phyloP scores from a whole-genome alignment of 2,888 invertebrate species.

The Heliconius ismenius region DNA sequence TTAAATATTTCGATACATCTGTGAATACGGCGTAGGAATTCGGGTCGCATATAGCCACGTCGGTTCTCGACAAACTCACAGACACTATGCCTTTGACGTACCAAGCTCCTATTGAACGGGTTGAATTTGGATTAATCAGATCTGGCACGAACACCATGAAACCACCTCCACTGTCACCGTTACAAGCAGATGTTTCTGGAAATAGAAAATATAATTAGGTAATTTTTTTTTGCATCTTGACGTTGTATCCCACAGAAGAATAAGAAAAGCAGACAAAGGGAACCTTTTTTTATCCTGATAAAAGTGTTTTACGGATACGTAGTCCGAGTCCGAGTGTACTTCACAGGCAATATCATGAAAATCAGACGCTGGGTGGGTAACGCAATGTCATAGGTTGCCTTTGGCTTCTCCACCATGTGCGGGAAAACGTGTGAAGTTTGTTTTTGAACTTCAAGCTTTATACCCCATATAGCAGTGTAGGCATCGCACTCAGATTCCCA shows the following conservation, averaged over 20 bases:
- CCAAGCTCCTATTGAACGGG: constrained; percentile 26
- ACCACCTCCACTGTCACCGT: constrained; percentile 34
- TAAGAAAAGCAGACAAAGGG: background rate
- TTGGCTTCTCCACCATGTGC: too few relatives aligned
- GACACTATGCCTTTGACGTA: constrained; percentile 35
- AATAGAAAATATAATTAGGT: background rate
- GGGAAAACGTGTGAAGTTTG: too few relatives aligned
- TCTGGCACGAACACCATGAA: constrained; percentile 32
- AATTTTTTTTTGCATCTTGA: background rate
- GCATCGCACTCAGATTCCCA: too few relatives aligned
- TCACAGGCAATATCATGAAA: too few relatives aligned
- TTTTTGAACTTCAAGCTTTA: too few relatives aligned
- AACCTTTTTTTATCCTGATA: background rate
- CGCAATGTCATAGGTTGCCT: too few relatives aligned
- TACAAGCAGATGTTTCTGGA: constrained; percentile 32
- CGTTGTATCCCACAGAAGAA: too few relatives aligned
- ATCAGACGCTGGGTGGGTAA: too few relatives aligned
- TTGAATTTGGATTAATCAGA: background rate
- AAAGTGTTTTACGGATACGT: too few relatives aligned
- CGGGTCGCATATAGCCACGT: constrained; percentile 23
- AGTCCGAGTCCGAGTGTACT: too few relatives aligned
- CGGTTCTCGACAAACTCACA: constrained; percentile 10
- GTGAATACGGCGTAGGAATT: constrained; percentile 49
- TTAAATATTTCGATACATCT: constrained; percentile 31
- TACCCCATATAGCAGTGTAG: too few relatives aligned